phyloP scores from a whole-genome alignment of 2,888 invertebrate genomes.

The Spisula subtruncata region DNA sequence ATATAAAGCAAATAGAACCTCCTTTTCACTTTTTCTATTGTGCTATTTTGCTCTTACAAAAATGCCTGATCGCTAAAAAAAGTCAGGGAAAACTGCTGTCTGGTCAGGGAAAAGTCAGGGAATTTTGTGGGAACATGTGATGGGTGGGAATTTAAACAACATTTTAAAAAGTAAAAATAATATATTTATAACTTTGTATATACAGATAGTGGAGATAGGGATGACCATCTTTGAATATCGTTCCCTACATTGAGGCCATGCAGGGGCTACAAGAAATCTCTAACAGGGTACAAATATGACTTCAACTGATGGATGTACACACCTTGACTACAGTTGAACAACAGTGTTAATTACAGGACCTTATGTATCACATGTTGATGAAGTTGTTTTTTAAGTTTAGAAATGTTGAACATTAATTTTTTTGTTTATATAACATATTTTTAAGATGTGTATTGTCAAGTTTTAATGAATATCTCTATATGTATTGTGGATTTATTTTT shows the following conservation, averaged over 20 bases:
- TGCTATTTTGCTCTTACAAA: too few relatives aligned
- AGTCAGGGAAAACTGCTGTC: too few relatives aligned
- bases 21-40: too few relatives aligned
- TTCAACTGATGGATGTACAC: not conserved
- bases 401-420: not conserved
- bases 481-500: not conserved
- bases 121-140: too few relatives aligned
- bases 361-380: not conserved
- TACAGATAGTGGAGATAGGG: slow-evolving; percentile 79
- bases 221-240: slow-evolving; percentile 78
- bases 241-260: slow-evolving; percentile 51
- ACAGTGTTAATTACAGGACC: not conserved
- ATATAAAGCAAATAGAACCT: too few relatives aligned
- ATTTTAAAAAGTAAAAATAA: too few relatives aligned
- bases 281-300: not conserved
- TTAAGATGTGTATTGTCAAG: not conserved
- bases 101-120: too few relatives aligned
- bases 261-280: not conserved
- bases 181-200: slow-evolving; percentile 31
- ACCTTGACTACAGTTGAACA: not conserved
- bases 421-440: not conserved
- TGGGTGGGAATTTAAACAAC: too few relatives aligned
- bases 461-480: not conserved
- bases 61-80: too few relatives aligned
- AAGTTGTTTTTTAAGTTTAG: not conserved